A percentile compares a stretch with the other conserved stretches of the same genome.
These are phyloP conservation scores for Halictus ligatus DNA, from an alignment of 2,888 invertebrate species.

Conservation along the genomic window DNA sequence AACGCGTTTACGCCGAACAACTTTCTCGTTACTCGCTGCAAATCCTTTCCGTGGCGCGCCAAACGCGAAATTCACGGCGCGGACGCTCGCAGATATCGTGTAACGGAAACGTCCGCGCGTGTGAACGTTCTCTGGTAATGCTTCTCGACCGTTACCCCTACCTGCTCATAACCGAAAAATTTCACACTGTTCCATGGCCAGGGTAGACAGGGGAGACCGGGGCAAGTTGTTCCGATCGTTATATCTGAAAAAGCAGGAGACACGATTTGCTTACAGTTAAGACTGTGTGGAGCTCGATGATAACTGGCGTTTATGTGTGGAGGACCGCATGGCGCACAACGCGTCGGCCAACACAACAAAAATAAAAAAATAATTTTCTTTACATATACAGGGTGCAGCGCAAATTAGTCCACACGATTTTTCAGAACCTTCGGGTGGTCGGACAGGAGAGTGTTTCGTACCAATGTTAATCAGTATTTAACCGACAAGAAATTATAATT, in stretches of 20 bases:
- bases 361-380: too few species aligned
- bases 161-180: not conserved
- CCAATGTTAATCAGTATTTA: too few species aligned
- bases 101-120: not conserved
- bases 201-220: not conserved
- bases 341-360: too few species aligned
- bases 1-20: constrained; percentile 43
- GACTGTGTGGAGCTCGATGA: not conserved
- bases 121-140: not conserved
- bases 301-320: not conserved
- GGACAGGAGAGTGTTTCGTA: too few species aligned
- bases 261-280: not conserved
- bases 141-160: constrained; percentile 8
- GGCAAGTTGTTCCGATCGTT: not conserved
- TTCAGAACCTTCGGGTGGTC: too few species aligned
- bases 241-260: not conserved
- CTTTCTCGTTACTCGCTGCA: constrained; percentile 29
- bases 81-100: not conserved
- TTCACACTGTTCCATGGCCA: not conserved
- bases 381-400: too few species aligned
- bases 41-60: constrained; percentile 39
- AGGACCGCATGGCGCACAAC: too few species aligned
- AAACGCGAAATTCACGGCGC: not conserved
- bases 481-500: too few species aligned
- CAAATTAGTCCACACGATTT: too few species aligned